These are phyloP conservation scores for Tinamus guttatus DNA, from an alignment of 2,113 vertebrate genomes.

Conservation along the genomic window DNA sequence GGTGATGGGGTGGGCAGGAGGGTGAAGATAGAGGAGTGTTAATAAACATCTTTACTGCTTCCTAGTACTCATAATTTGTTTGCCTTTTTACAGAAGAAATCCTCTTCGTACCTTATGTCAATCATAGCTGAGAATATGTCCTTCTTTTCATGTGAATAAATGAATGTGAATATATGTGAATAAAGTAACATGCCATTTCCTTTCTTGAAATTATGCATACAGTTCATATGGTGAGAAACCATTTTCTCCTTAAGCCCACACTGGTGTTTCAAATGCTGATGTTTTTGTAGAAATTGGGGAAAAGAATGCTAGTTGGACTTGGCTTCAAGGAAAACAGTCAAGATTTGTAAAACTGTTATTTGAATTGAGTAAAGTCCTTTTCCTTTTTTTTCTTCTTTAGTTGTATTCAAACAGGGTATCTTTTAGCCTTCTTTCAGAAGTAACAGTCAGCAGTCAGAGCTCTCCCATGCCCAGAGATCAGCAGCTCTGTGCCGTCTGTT, in stretches of 20 bases:
- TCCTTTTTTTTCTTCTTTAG: conserved; percentile 10
- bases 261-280: conserved; percentile 63
- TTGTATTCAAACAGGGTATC: conserved; percentile 72
- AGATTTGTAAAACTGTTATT: conserved; percentile 44
- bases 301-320: background rate
- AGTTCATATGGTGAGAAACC: conserved; percentile 73
- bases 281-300: background rate
- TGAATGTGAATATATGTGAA: conserved; percentile 75
- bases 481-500: conserved; percentile 61
- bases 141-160: conserved; percentile 73
- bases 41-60: conserved; percentile 75
- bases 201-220: conserved; percentile 73
- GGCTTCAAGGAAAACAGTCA: conserved; percentile 57
- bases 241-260: conserved; percentile 61
- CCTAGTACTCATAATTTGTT: conserved; percentile 65
- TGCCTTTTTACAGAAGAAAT: conserved; percentile 69
- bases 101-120: conserved; percentile 73
- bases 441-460: conserved; percentile 66
- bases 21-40: conserved; percentile 70
- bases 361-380: conserved; percentile 49
- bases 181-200: conserved; percentile 75
- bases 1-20: conserved; percentile 67
- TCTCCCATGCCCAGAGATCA: conserved; percentile 66
- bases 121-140: conserved; percentile 71
- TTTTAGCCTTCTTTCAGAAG: conserved; percentile 63